Percentiles rank a stretch among this genome's conserved stretches.
Conservation (phyloP, 2,113 vertebrate species). For the Raja brachyura region DNA sequence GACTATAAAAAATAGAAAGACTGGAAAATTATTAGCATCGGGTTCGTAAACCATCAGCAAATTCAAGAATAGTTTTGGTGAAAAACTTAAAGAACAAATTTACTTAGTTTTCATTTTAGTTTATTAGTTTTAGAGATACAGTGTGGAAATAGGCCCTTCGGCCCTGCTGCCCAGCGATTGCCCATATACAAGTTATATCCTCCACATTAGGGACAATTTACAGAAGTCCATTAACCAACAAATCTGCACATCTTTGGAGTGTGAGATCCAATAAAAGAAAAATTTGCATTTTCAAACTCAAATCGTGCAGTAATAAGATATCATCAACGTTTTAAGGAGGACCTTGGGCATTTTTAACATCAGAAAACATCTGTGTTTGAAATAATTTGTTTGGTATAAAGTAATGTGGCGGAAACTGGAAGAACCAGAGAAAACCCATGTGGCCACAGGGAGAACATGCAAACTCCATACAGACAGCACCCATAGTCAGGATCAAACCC, state of each 20-base stretch:
- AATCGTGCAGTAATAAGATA: not conserved
- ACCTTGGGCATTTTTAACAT: not conserved
- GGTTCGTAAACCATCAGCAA: not conserved
- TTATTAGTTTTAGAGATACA: too few relatives aligned
- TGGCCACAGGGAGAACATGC: too few relatives aligned
- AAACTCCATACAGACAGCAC: too few relatives aligned
- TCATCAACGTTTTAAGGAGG: not conserved
- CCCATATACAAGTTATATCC: too few relatives aligned
- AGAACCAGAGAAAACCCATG: too few relatives aligned
- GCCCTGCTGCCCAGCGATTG: too few relatives aligned
- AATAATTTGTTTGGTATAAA: not conserved
- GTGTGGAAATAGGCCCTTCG: too few relatives aligned
- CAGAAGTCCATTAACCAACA: too few relatives aligned
- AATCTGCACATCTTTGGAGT: too few relatives aligned
- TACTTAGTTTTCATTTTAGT: not conserved
- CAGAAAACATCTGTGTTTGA: not conserved
- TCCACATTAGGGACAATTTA: too few relatives aligned
- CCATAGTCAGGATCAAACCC: too few relatives aligned
- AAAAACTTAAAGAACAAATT: not conserved
- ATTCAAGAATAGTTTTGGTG: not conserved
- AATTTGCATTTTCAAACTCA: slow-evolving; percentile 3
- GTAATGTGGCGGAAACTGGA: not conserved
- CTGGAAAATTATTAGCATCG: not conserved
- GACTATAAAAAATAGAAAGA: not conserved
- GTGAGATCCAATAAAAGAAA: not conserved